Evolutionary conservation across 2,797 vertebrate species (phyloP).

Genomic region (Notamacropus eugenii): DNA sequence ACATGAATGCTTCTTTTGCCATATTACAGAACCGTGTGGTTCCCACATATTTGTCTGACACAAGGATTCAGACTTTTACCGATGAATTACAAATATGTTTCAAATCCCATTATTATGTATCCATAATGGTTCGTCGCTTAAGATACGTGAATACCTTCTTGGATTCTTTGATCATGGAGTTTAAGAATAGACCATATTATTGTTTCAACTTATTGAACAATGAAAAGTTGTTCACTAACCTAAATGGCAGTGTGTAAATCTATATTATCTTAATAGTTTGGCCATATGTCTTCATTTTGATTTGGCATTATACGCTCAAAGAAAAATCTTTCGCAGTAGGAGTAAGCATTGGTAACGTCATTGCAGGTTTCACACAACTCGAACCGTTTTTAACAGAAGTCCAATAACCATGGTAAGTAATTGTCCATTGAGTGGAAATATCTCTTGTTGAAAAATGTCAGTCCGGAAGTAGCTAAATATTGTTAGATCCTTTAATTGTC

Average conservation of each 20-base stretch:
- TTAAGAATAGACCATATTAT: neutral
- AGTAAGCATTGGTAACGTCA: neutral
- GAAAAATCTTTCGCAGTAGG: neutral
- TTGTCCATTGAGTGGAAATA: neutral
- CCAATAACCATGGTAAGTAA: neutral
- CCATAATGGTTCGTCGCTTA: neutral
- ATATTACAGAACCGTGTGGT: neutral
- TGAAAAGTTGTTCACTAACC: neutral
- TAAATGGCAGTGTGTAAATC: neutral
- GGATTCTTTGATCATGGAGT: neutral
- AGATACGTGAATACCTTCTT: neutral
- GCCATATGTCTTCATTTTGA: neutral
- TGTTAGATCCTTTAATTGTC: neutral
- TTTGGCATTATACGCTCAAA: neutral
- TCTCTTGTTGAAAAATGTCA: neutral
- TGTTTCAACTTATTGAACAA: neutral
- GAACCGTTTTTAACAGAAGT: neutral
- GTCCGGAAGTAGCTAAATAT: neutral
- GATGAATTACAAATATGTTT: neutral
- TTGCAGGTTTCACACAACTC: neutral
- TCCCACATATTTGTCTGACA: neutral
- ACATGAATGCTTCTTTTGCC: neutral
- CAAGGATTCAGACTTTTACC: neutral
- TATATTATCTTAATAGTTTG: neutral
- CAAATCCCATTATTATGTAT: neutral